These are phyloP conservation scores for Amiota minor DNA, from an alignment of 2,888 invertebrate species.

Conservation along the genomic window DNA sequence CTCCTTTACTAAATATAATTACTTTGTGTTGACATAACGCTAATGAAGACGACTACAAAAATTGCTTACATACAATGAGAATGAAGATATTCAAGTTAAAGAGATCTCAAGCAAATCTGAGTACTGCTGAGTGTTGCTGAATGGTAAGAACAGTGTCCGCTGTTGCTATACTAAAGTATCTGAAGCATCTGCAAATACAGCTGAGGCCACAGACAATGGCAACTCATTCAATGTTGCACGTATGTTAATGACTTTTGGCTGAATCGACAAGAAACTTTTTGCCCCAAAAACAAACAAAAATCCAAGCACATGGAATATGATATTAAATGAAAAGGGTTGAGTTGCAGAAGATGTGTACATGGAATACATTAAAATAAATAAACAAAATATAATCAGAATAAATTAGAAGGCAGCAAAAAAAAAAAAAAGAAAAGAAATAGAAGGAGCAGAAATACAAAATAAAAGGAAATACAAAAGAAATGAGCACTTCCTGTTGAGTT, in stretches of 20 bases:
- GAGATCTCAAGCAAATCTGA: background rate
- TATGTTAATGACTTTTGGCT: background rate
- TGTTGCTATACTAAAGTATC: too few relatives aligned
- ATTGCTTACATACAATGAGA: background rate
- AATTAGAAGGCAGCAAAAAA: constrained; percentile 1
- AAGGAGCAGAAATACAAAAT: too few relatives aligned
- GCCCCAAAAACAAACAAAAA: background rate
- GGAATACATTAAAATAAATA: constrained; percentile 2
- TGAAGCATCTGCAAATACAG: constrained; percentile 5
- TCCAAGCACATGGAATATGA: background rate
- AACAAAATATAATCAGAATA: background rate
- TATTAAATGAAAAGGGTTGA: background rate
- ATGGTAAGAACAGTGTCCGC: background rate
- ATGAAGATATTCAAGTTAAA: background rate
- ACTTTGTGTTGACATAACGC: background rate
- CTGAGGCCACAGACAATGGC: background rate
- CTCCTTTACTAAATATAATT: too few relatives aligned
- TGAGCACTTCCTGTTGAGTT: constrained; percentile 58
- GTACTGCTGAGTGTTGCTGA: background rate
- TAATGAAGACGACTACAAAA: background rate
- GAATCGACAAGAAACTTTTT: background rate
- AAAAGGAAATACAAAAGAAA: constrained; percentile 36
- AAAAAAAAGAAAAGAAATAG: background rate
- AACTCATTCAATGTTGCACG: constrained; percentile 7
- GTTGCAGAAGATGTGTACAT: background rate